Evolutionary conservation across 2,113 vertebrate species (phyloP).

Genomic region (Emydocephalus ijimae): DNA sequence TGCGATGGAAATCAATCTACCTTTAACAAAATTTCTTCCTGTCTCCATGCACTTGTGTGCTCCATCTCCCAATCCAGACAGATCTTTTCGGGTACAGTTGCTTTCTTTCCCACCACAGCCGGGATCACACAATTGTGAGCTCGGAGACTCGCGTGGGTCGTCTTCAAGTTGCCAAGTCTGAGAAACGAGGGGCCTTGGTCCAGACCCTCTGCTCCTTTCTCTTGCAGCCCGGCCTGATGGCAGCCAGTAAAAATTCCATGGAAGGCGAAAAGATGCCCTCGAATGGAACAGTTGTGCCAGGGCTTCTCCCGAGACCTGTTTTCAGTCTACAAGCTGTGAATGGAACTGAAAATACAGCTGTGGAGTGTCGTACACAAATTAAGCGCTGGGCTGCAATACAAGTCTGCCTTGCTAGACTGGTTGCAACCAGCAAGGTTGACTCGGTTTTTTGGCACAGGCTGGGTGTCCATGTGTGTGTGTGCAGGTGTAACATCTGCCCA

Average conservation of each 20-base stretch:
- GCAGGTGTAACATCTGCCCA: neutral
- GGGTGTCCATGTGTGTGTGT: neutral
- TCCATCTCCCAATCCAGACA: neutral
- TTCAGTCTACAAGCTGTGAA: neutral
- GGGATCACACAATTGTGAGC: neutral
- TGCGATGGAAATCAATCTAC: neutral
- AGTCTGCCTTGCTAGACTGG: neutral
- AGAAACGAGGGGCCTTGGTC: fast-evolving
- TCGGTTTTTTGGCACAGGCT: neutral
- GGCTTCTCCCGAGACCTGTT: neutral
- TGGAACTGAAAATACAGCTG: neutral
- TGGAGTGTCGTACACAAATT: neutral
- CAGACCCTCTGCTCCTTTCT: neutral
- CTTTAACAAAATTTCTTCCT: neutral
- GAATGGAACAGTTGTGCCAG: neutral
- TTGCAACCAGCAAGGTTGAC: neutral
- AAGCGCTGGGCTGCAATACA: neutral
- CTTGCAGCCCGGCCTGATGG: neutral
- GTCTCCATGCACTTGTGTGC: neutral
- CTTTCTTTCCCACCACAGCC: neutral
- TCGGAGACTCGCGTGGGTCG: neutral
- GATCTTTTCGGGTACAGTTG: neutral
- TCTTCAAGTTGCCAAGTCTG: neutral
- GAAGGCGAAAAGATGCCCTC: neutral
- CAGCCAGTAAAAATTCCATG: neutral